Conservation (phyloP, 2,888 invertebrate species). For the Drosophila fulvimacula region DNA sequence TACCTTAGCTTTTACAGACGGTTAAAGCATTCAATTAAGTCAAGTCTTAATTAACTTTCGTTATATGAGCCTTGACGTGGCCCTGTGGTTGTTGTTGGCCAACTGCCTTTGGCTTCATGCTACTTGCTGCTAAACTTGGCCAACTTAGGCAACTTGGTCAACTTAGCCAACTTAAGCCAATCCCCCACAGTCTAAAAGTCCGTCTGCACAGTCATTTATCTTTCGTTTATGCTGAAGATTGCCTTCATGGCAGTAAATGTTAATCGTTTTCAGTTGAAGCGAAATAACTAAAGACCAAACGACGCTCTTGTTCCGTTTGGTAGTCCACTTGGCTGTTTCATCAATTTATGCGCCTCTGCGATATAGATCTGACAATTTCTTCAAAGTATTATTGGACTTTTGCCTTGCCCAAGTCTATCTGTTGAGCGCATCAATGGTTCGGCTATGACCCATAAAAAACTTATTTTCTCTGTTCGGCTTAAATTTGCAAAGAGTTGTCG, state of each 20-base stretch:
- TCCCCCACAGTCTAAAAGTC: conserved; percentile 14
- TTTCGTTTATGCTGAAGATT: conserved; percentile 47
- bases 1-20: not conserved
- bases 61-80: conserved; percentile 30
- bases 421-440: conserved; percentile 31
- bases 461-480: not conserved
- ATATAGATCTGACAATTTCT: conserved; percentile 48
- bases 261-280: conserved; percentile 21
- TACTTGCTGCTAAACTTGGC: conserved; percentile 22
- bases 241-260: conserved; percentile 36
- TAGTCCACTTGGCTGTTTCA: conserved; percentile 50
- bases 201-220: conserved; percentile 33
- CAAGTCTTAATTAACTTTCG: conserved; percentile 54
- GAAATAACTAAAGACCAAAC: conserved; percentile 16
- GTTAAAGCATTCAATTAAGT: conserved; percentile 18
- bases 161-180: conserved; percentile 20
- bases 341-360: conserved; percentile 51
- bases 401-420: conserved; percentile 1
- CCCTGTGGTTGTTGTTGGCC: conserved; percentile 27
- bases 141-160: conserved; percentile 4
- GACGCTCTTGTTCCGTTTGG: conserved; percentile 45
- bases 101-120: conserved; percentile 27
- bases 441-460: conserved; percentile 19
- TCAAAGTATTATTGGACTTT: conserved; percentile 32
- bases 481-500: not conserved